Percentiles rank a stretch among this genome's conserved stretches.
phyloP scores from a whole-genome alignment of 2,113 vertebrate genomes.

The Sceloporus undulatus region DNA sequence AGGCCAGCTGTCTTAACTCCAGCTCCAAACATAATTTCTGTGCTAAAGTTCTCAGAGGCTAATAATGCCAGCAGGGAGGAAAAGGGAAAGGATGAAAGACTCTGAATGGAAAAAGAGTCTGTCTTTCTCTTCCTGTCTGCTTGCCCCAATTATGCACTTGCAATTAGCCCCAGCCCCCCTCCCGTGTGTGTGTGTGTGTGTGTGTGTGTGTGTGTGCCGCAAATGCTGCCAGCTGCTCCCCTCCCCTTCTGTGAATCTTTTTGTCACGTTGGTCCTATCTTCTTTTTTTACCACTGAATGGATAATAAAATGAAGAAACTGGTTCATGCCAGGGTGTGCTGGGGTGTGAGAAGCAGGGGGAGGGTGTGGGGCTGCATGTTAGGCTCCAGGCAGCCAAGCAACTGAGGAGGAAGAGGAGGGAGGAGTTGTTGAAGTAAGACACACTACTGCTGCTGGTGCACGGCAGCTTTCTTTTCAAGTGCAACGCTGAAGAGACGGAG shows the following conservation, averaged over 20 bases:
- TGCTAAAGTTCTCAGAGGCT: neutral
- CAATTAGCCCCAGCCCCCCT: neutral
- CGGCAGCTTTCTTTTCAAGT: constrained; percentile 60
- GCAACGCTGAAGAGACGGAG: constrained; percentile 60
- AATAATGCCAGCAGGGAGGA: too few species aligned
- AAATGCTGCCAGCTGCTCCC: constrained; percentile 40
- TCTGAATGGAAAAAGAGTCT: neutral
- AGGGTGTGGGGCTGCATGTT: constrained; percentile 55
- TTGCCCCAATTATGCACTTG: neutral
- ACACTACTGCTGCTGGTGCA: neutral
- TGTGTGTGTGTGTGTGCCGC: too few species aligned
- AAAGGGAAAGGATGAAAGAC: too few species aligned
- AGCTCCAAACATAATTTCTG: neutral
- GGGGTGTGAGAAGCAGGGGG: constrained; percentile 17
- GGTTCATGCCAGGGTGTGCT: constrained; percentile 25
- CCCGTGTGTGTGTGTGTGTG: too few species aligned
- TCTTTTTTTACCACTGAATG: constrained; percentile 63
- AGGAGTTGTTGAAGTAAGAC: neutral
- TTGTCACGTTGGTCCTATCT: constrained; percentile 63
- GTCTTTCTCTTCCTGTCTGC: too few species aligned
- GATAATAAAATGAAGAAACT: constrained; percentile 66
- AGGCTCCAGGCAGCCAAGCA: constrained; percentile 70
- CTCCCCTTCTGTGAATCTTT: constrained; percentile 26
- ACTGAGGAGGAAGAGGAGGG: neutral
- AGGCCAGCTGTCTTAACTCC: neutral